These are phyloP conservation scores for Bubalus kerabau DNA, from an alignment of 2,113 vertebrate species.

Conservation along the genomic window DNA sequence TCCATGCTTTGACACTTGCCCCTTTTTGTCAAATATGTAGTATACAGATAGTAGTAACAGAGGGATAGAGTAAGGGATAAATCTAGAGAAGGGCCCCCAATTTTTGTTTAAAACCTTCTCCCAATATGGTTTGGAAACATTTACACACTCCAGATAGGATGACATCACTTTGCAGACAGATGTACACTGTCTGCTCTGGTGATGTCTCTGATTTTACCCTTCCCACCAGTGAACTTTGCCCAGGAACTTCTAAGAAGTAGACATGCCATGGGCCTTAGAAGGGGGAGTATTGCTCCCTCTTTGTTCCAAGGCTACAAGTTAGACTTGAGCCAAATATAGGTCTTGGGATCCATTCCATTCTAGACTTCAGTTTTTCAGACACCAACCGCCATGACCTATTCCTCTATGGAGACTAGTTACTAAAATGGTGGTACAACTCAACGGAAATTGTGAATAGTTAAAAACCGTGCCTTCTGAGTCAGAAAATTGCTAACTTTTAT, in stretches of 20 bases:
- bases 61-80: background rate
- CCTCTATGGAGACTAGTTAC: background rate
- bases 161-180: constrained; percentile 61
- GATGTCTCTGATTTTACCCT: constrained; percentile 31
- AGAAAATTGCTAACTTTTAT: background rate
- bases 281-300: background rate
- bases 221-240: constrained; percentile 3
- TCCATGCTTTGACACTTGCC: background rate
- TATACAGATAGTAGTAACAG: background rate
- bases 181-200: constrained; percentile 44
- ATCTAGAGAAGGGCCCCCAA: background rate
- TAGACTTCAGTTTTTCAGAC: constrained; percentile 12
- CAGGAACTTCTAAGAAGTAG: constrained; percentile 37
- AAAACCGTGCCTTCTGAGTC: background rate
- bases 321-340: background rate
- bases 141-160: constrained; percentile 51
- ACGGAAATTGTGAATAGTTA: background rate
- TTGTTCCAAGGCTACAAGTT: background rate
- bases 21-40: background rate
- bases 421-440: background rate
- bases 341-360: background rate
- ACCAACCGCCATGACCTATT: background rate
- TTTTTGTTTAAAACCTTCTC: constrained; percentile 30
- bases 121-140: constrained; percentile 45
- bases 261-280: background rate